These are phyloP conservation scores for Chascanopsetta lugubris DNA, from an alignment of 2,113 vertebrate species.

Conservation along the genomic window DNA sequence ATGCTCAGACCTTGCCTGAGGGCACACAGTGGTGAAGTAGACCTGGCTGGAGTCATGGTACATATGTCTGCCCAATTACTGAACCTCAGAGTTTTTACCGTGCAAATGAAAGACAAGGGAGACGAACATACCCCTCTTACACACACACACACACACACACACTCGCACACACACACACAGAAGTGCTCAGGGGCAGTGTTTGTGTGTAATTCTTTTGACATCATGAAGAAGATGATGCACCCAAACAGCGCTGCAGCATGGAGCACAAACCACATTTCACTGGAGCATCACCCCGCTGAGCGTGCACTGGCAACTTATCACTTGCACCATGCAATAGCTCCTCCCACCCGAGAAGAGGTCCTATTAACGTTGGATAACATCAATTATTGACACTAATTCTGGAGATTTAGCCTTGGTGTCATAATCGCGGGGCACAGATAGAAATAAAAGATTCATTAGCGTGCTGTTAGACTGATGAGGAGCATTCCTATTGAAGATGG, in stretches of 20 bases:
- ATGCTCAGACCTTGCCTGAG: conserved; percentile 74
- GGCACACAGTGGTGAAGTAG: conserved; percentile 51
- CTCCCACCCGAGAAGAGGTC: conserved; percentile 13
- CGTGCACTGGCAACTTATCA: conserved; percentile 27
- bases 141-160: conserved; percentile 9
- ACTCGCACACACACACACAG: conserved; percentile 1
- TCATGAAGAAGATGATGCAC: conserved; percentile 7
- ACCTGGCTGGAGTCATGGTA: conserved; percentile 57
- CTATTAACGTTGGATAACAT: conserved; percentile 47
- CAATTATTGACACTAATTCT: conserved; percentile 65
- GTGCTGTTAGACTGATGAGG: conserved; percentile 40
- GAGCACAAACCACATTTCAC: too few relatives aligned
- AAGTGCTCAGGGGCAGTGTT: conserved; percentile 23
- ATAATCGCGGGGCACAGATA: conserved; percentile 43
- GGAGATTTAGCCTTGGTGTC: conserved; percentile 46
- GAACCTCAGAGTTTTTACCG: conserved; percentile 52
- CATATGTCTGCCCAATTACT: conserved; percentile 72
- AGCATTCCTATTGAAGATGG: conserved; percentile 37
- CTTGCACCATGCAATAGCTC: conserved; percentile 13
- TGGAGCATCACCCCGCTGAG: too few relatives aligned
- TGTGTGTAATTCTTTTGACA: conserved; percentile 6
- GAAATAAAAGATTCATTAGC: conserved; percentile 61
- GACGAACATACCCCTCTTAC: conserved; percentile 11
- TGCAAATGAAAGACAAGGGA: conserved; percentile 50
- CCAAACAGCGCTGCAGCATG: conserved; percentile 14